phyloP scores from a whole-genome alignment of 2,113 vertebrate species.

The Corydoras maculifer region DNA sequence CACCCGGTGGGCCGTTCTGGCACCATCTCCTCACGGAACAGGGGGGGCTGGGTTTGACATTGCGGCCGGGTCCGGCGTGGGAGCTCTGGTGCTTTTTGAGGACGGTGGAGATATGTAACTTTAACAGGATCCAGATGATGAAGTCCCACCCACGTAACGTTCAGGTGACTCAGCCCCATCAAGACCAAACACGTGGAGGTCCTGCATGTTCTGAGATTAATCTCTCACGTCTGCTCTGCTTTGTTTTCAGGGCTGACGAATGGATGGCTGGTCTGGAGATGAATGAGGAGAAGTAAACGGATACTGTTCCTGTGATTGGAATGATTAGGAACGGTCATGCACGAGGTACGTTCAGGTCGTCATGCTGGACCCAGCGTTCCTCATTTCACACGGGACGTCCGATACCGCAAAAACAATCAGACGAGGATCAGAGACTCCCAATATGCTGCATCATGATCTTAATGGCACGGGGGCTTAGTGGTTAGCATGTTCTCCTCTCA shows the following conservation, averaged over 20 bases:
- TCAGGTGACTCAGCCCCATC: slow-evolving; percentile 26
- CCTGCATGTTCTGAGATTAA: background rate
- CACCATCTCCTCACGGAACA: no score
- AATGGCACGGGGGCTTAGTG: no score
- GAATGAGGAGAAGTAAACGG: background rate
- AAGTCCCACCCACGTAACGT: slow-evolving; percentile 20
- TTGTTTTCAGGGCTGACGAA: slow-evolving; percentile 4
- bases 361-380: no score
- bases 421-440: no score
- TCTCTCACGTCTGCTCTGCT: no score
- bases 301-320: background rate
- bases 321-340: background rate
- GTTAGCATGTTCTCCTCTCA: no score
- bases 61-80: slow-evolving; percentile 36
- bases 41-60: slow-evolving; percentile 13
- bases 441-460: no score
- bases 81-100: slow-evolving; percentile 37
- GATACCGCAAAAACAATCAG: no score
- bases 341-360: background rate
- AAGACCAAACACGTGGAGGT: slow-evolving; percentile 24
- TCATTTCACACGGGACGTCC: no score
- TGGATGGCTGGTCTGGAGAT: slow-evolving; percentile 10
- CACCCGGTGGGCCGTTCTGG: slow-evolving; percentile 25
- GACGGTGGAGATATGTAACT: slow-evolving; percentile 26
- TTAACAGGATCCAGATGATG: slow-evolving; percentile 53